Base-by-base conservation (phyloP, 2,797 vertebrate species). In the Nyctibius grandis region DNA sequence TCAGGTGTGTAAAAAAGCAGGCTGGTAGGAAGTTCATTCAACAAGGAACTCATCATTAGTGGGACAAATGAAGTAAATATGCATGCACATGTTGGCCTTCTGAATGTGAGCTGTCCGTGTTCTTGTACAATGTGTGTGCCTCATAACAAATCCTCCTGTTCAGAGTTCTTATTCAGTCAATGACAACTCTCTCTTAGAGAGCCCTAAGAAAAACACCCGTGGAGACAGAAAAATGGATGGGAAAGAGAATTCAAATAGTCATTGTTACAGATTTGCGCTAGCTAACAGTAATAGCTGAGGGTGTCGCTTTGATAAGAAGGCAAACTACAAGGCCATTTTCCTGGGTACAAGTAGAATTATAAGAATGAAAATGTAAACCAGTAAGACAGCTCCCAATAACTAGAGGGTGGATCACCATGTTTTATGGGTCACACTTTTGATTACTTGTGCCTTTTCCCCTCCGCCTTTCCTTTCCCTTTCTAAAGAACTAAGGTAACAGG, bases 31-130 rank as follows among this genome's bases (percentile, higher is more conserved):
- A 79, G 10, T 25, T 72, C 18, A 17, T 76, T 85, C 21, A 68
- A 33, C 7, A 48, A 21, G 36, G 14, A 79, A 12, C 12, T 83
- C 56, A 36, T 13, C 36, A 28, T 10, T 21, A 16, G 26, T 9
- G n/a, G 6, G 13, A 17, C 5, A 80, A 64, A 85, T 15, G 42
- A 78, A 77, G 23, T n/a, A 48, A 89, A 47, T 21, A 9, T 5
- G 4, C 20, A 29, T 6, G 13, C 23, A 50, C 1, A 0, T 3
- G 18, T 26, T 78, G 9, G 28, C 9, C 38, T 47, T 57, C 73
- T 60, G 42, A 54, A 86, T 1, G 2, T 5, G 33, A 69, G 34
- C 11, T 50, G 20, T 48, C n/a, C 23, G 40, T 74, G 15, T 34
- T 51, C 51, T 56, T 51, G 16, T 65, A 44, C 28, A n/a, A 23